Base-by-base conservation (phyloP, 2,888 invertebrate genomes). In the Ethmia dodecea region DNA sequence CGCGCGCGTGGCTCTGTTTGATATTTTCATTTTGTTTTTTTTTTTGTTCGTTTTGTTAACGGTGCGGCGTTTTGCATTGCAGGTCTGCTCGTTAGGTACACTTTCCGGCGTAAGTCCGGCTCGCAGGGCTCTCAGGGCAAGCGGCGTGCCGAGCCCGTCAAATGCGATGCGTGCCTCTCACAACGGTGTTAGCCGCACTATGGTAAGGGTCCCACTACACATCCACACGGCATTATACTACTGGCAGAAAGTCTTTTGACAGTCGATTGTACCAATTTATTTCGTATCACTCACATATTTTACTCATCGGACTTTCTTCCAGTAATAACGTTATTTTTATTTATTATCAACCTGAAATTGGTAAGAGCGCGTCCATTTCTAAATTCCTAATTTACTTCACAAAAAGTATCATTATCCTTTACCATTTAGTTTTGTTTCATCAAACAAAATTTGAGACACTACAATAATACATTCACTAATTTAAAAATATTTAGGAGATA, bases 11-110 rank as follows among this genome's bases (percentile, higher is more conserved):
- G 68, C 60, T 67, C 62, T 60, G 35, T 73, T 70, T 68, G 63
- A 67, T 63, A 66, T 68, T 72, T 76, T 70, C 50, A 66, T 77
- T 69, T 73, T 71, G 55, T 59, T 79, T 76, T 68, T 59, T 79
- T 76, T 68, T 73, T 68, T 67, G 56, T 77, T 76, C 78, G 58
- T 81, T 83, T 80, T 81, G 77, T 80, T 86, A 86, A 86, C 86
- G 83, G 81, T 84, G 68, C 75, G 76, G 80, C 86, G 69, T 86
- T 86, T 86, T 84, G 76, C 80, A 84, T 87, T 87, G 77, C 87
- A 87, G 87, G 87, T 87, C 86, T 87, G 68, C 86, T 87, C 83
- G 87, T 87, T 87, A 87, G 87, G 87, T 87, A 87, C 86, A 87
- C 87, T 79, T 87, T 87, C 79, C 87, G 87, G 72, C 86, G 86